Evolutionary conservation across 1,140 invertebrate genomes (phyloP), one percentile per base, ranked within the genome.

Genomic region (Trichogramma pretiosum): DNA sequence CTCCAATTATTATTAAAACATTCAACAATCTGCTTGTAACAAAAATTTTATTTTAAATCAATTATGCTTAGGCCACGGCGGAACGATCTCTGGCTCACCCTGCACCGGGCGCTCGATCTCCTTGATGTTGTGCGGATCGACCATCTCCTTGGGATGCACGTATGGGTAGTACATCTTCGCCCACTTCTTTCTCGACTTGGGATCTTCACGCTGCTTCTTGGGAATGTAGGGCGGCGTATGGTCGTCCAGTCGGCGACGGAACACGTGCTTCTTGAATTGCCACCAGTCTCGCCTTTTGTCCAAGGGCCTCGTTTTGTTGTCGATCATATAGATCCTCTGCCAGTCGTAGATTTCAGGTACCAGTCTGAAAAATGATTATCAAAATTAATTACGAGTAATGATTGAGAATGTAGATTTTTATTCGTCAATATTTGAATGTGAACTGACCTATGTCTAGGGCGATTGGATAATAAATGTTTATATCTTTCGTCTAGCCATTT

Each of bases 261-360:
- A 53, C n/a, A 77, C 75, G 60, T 81, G 77, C 21, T 74, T 65
- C 17, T 69, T 71, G 10, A 74, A 65, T 63, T 87, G 78, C 68
- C 84, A 88, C 52, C 77, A 80, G 36, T 82, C 72, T 18, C 74
- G 66, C 58, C 71, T 81, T n/a, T 78, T 73, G 51, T 87, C 84
- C 62, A 82, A 60, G 30, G 76, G 75, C 46, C 82, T 68, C 0
- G 79, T 84, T 13, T 83, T 75, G 50, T 78, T 59, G 55, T 81
- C 64, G 30, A 85, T 79, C 60, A 85, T 82, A 57, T 85, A 91
- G 43, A 89, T 81, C 38, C 76, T 77, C 54, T 88, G 83, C 85
- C 85, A 91, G 38, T 78, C 54, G 53, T 84, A 83, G 24, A 81
- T 71, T 70, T 89, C 84, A 22, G 83, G 79, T 22, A 66, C 10